Evolutionary conservation across 30 jellyfish, hydroid and myxozoan species (phyloP), one percentile per base, ranked within the genome.

Genomic region (Turritopsis dohrnii): DNA sequence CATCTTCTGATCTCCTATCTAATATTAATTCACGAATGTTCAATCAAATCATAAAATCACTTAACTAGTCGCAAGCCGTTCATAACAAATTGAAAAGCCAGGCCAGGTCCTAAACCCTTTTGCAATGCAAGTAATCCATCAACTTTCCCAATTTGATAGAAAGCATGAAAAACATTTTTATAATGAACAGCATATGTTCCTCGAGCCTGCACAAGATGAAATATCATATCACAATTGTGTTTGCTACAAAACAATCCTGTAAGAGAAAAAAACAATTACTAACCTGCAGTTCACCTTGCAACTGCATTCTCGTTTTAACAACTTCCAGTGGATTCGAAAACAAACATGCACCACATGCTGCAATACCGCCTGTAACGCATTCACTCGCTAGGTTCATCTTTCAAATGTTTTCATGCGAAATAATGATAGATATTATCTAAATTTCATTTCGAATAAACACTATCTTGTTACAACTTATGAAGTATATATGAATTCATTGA

Each of bases 301-400:
- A 90, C 81, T 91, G 97, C 97, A 91, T 91, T n/a, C 97, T 52
- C 31, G 97, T 91, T 71, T 91, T 91, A n/a, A 91, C 94, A 26
- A 88, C 96, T 80, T 91, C 97, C 20, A 91, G 85, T 18, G 97
- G 97, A 71, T 91, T 91, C 8, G 95, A 79, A 60, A 91, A 87
- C 75, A 91, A n/a, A 52, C 97, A 91, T 29, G 97, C 97, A 84
- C 91, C 85, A 84, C 96, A 54, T 4, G 97, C 90, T 81, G 96
- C 96, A 65, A 91, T 53, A 22, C 94, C 96, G 20, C 97, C 97
- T 71, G 86, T 85, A 28, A 81, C 84, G 75, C 97, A 91, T 84
- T 91, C 97, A 83, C 69, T 71, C 66, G 71, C 88, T 29, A 89
- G 91, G 27, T 91, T 80, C 97, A 91, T 91, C 22, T 25, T 80